phyloP scores from a whole-genome alignment of 2,888 invertebrate genomes.

The Quadroppia sp. region DNA sequence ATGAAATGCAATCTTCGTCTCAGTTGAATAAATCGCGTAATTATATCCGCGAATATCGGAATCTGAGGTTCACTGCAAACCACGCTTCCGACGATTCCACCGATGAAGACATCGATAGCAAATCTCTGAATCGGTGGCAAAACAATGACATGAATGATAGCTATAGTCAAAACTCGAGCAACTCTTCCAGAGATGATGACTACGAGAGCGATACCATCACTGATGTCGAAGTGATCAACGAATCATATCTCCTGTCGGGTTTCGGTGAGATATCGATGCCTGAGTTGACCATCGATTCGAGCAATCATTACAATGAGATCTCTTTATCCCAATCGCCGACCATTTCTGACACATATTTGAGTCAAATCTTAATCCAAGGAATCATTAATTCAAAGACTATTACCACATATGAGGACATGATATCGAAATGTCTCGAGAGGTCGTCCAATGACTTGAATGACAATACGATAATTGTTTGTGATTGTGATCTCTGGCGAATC shows the following conservation, averaged over 20 bases:
- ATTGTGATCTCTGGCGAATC: constrained; percentile 28
- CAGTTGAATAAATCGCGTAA: constrained; percentile 33
- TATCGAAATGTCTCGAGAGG: background rate
- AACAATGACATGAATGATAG: background rate
- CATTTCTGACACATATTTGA: constrained; percentile 23
- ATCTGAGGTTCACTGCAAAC: constrained; percentile 30
- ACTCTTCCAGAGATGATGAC: constrained; percentile 14
- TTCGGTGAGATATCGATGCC: constrained; percentile 19
- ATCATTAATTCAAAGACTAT: constrained; percentile 31
- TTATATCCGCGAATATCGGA: constrained; percentile 40
- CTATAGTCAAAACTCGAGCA: background rate
- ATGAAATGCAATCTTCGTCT: constrained; percentile 5
- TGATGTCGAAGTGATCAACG: constrained; percentile 18
- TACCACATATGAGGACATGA: background rate
- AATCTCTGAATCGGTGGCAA: background rate
- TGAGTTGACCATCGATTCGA: background rate
- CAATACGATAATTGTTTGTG: constrained; percentile 26
- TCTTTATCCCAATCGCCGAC: constrained; percentile 22
- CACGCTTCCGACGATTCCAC: background rate
- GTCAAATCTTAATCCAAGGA: constrained; percentile 28
- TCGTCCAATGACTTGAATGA: constrained; percentile 1
- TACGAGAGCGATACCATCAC: background rate
- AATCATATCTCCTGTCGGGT: constrained; percentile 7
- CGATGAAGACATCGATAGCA: background rate
- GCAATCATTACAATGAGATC: background rate